phyloP scores from a whole-genome alignment of 2,888 invertebrate genomes.

The Pyrgus malvae region DNA sequence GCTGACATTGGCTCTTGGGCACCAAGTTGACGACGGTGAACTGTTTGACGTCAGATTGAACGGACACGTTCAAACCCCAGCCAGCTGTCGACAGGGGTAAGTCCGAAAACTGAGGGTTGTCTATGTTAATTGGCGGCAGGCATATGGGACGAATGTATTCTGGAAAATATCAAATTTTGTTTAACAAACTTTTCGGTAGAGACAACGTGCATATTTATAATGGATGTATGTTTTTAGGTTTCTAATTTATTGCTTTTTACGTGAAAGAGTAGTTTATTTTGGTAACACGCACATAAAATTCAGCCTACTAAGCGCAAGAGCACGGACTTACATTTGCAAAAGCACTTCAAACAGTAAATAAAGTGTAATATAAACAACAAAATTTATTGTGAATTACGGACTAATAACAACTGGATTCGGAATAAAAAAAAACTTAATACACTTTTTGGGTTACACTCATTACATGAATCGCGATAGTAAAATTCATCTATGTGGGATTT shows the following conservation, averaged over 20 bases:
- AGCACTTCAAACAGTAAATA: too few species aligned
- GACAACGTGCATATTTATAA: neutral
- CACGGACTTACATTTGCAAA: too few species aligned
- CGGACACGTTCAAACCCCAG: slow-evolving; percentile 67
- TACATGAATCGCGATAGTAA: too few species aligned
- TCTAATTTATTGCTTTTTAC: neutral
- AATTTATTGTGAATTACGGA: too few species aligned
- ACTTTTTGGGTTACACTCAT: too few species aligned
- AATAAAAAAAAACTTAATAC: too few species aligned
- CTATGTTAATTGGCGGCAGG: slow-evolving; percentile 62
- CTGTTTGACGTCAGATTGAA: slow-evolving; percentile 61
- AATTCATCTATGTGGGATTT: too few species aligned
- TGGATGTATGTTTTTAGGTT: neutral
- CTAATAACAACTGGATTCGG: too few species aligned
- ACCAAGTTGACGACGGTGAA: slow-evolving; percentile 65
- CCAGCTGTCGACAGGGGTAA: slow-evolving; percentile 64
- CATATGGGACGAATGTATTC: slow-evolving; percentile 71
- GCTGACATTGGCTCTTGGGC: slow-evolving; percentile 54
- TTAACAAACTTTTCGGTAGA: neutral
- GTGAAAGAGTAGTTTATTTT: too few species aligned
- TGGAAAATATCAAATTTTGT: slow-evolving; percentile 41
- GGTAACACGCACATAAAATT: too few species aligned
- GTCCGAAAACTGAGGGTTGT: slow-evolving; percentile 54
- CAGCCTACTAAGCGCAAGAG: too few species aligned
- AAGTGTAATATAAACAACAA: too few species aligned